Evolutionary conservation across 2,888 invertebrate genomes (phyloP).

Genomic region (Poecilobothrus nobilitatus): DNA sequence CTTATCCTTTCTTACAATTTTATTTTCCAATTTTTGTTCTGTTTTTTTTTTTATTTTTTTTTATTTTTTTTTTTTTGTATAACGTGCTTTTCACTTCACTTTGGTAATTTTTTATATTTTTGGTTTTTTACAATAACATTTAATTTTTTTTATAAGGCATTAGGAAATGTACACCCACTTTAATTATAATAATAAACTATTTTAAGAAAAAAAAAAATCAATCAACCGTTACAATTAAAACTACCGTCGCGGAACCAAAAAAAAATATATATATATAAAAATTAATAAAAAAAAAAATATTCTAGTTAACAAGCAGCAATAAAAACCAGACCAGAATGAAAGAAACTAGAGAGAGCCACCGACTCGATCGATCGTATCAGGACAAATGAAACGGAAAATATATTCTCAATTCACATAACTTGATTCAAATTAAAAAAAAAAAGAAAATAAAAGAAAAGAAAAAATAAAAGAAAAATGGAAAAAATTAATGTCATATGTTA

Average conservation of each 20-base stretch:
- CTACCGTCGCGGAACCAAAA: background rate
- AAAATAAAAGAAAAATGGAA: background rate
- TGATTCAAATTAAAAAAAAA: background rate
- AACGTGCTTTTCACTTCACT: too few species aligned
- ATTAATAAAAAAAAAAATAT: background rate
- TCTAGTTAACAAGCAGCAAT: too few species aligned
- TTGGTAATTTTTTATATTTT: too few species aligned
- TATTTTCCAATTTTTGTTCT: background rate
- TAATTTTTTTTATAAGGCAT: background rate
- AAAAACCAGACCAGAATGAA: background rate
- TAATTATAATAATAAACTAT: background rate
- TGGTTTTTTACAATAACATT: background rate
- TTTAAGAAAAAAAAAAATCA: background rate
- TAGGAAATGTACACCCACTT: background rate
- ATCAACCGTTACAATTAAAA: background rate
- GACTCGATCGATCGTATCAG: constrained; percentile 8
- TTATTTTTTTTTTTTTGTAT: background rate
- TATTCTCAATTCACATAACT: constrained; percentile 7
- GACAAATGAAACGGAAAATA: constrained; percentile 7
- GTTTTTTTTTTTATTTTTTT: background rate
- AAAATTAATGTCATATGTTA: background rate
- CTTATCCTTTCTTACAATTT: background rate
- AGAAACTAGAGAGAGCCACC: background rate
- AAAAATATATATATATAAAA: background rate
- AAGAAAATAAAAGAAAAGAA: background rate